A percentile compares a stretch with the other conserved stretches of the same genome.
Evolutionary conservation across 2,113 vertebrate genomes (phyloP).

Genomic region (Notiomystis cincta): DNA sequence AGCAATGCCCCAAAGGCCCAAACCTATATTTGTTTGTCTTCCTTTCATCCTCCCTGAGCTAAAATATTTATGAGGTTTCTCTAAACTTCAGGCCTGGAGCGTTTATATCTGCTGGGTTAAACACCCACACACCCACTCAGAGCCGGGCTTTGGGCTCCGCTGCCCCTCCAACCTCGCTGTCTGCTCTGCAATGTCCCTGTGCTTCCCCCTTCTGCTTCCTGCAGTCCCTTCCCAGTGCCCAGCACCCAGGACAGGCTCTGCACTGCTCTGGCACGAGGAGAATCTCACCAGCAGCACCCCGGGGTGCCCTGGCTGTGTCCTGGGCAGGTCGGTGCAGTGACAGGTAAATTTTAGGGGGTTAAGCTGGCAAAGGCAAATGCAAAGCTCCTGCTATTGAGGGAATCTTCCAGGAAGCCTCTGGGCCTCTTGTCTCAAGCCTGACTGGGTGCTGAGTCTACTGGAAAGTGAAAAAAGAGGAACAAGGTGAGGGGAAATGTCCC

Average conservation of each 20-base stretch:
- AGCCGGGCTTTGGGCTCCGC: background rate
- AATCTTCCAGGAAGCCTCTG: background rate
- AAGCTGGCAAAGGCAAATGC: background rate
- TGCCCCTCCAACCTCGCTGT: background rate
- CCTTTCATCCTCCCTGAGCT: background rate
- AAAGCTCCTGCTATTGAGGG: background rate
- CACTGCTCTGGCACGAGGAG: background rate
- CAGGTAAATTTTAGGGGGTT: no score
- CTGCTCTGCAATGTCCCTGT: background rate
- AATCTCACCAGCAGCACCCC: background rate
- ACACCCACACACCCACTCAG: background rate
- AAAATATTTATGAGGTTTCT: slow-evolving; percentile 1
- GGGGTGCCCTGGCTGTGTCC: fast-evolving
- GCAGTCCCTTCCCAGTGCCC: fast-evolving
- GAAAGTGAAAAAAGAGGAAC: background rate
- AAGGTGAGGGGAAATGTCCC: fast-evolving
- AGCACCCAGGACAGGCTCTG: background rate
- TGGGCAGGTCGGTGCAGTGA: fast-evolving
- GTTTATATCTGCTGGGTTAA: background rate
- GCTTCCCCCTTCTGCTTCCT: background rate
- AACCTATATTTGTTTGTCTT: background rate
- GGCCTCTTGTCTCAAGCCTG: background rate
- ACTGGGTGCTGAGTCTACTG: background rate
- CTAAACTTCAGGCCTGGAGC: background rate
- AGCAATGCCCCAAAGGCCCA: slow-evolving; percentile 1